Conservation (phyloP, 2,888 invertebrate species). For the Leucania comma region DNA sequence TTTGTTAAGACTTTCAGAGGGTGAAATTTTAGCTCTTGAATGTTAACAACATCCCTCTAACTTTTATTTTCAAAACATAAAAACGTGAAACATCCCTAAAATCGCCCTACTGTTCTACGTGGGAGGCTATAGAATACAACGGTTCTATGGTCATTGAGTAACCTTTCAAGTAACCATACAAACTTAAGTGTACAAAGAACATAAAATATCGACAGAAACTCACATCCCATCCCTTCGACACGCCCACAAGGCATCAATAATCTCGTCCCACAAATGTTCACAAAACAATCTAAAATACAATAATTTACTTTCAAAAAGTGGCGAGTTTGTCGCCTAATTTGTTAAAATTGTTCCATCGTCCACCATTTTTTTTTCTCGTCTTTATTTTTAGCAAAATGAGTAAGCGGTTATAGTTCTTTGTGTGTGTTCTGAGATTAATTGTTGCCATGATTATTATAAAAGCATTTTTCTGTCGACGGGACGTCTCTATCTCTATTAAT, state of each 20-base stretch:
- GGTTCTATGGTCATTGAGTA: slow-evolving; percentile 15
- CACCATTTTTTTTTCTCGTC: slow-evolving; percentile 59
- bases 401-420: slow-evolving; percentile 84
- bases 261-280: slow-evolving; percentile 76
- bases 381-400: slow-evolving; percentile 84
- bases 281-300: slow-evolving; percentile 81
- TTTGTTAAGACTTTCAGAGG: neutral
- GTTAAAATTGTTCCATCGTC: slow-evolving; percentile 81
- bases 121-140: slow-evolving; percentile 21
- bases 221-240: slow-evolving; percentile 67
- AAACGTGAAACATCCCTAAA: slow-evolving; percentile 1
- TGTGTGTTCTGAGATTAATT: slow-evolving; percentile 86
- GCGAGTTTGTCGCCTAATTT: slow-evolving; percentile 89
- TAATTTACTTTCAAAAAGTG: slow-evolving; percentile 84
- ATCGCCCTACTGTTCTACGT: slow-evolving; percentile 16
- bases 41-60: neutral
- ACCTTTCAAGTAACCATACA: slow-evolving; percentile 22
- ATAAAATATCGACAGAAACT: slow-evolving; percentile 48
- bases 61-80: neutral
- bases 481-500: slow-evolving; percentile 84
- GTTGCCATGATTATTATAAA: slow-evolving; percentile 78
- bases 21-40: neutral
- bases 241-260: slow-evolving; percentile 78
- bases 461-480: slow-evolving; percentile 75
- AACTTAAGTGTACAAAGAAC: slow-evolving; percentile 31